Percentiles rank a stretch among this genome's conserved stretches.
Evolutionary conservation across 35 echinoderm and acorn worm species (phyloP).

Genomic region (Lytechinus variegatus): DNA sequence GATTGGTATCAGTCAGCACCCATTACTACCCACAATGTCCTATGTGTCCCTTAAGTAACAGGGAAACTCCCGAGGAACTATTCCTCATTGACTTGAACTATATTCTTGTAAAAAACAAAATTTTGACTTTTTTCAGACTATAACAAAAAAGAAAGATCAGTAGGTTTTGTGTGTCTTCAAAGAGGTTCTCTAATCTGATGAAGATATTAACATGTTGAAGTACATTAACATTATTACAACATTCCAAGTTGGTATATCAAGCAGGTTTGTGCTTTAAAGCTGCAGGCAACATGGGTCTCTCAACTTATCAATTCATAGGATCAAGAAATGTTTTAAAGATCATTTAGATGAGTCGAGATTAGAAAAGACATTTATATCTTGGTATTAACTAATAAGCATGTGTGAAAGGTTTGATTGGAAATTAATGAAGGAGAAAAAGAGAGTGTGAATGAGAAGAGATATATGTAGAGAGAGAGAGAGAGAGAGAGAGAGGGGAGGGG

Average conservation of each 20-base stretch:
- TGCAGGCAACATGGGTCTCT: too few species aligned
- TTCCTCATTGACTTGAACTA: background rate
- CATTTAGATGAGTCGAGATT: background rate
- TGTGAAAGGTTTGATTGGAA: background rate
- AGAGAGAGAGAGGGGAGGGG: background rate
- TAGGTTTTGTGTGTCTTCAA: background rate
- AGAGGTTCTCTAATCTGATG: background rate
- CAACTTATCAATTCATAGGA: too few species aligned
- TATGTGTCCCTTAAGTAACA: background rate
- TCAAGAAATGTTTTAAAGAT: too few species aligned
- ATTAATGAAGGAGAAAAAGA: background rate
- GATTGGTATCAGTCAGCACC: conserved; percentile 1
- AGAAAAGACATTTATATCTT: too few species aligned
- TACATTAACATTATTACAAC: background rate
- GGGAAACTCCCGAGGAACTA: background rate
- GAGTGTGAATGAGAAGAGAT: background rate
- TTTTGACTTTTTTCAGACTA: background rate
- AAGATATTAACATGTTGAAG: conserved; percentile 5
- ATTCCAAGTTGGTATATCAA: background rate
- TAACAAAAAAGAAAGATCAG: background rate
- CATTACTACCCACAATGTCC: conserved; percentile 32
- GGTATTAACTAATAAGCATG: background rate
- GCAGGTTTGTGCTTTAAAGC: background rate
- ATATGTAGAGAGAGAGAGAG: background rate
- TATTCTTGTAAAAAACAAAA: background rate